Conservation (phyloP, 2,888 invertebrate genomes). For the Microplitis manilae region DNA sequence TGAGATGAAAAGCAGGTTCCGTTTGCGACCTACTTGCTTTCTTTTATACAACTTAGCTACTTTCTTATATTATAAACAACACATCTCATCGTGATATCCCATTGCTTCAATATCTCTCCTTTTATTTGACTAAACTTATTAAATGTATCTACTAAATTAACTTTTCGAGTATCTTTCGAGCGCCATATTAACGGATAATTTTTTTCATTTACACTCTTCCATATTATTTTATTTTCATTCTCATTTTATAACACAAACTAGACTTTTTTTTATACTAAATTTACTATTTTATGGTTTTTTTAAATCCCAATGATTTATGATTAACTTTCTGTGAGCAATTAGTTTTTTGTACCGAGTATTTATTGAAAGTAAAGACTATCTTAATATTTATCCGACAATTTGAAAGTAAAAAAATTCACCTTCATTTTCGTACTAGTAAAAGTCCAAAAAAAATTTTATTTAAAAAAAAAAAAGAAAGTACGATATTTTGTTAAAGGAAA, state of each 20-base stretch:
- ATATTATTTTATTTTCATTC: too few species aligned
- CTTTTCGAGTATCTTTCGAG: too few species aligned
- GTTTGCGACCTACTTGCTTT: constrained; percentile 67
- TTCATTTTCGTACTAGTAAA: background rate
- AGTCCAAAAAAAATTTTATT: too few species aligned
- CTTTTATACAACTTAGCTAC: constrained; percentile 42
- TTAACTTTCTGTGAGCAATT: background rate
- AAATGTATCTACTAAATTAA: too few species aligned
- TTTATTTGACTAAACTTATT: background rate
- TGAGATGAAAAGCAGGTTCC: constrained; percentile 68
- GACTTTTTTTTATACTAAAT: too few species aligned
- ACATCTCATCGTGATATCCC: background rate
- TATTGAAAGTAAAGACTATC: background rate
- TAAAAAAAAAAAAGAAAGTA: background rate
- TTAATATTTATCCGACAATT: background rate
- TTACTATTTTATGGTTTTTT: background rate
- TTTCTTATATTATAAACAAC: constrained; percentile 55
- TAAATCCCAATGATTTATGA: background rate
- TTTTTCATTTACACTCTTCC: too few species aligned
- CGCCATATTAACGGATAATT: too few species aligned
- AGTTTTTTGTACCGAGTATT: background rate
- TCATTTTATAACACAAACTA: too few species aligned
- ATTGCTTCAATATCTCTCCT: constrained; percentile 17
- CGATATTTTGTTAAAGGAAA: background rate
- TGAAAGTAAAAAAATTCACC: background rate